Base-by-base conservation (phyloP, 2,888 invertebrate species). In the Blastobasis adustella region DNA sequence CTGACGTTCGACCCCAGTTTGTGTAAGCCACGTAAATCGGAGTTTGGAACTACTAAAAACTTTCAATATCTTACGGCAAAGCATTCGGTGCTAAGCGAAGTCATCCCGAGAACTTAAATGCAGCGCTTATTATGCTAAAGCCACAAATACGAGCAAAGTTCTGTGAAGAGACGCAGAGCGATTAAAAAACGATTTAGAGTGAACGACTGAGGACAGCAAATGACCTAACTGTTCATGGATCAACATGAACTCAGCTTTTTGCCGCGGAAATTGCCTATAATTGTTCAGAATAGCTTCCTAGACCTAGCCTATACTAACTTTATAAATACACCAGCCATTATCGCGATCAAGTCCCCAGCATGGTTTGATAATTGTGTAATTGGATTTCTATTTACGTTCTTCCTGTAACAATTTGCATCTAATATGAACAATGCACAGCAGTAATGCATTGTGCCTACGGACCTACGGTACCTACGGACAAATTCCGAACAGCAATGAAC, bases 271-370 rank as follows among this genome's bases (percentile, higher is more conserved):
- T 75, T 68, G 63, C 63, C 67, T 67, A 68, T 77, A 79, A 78
- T 78, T 75, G 68, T 66, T 65, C 53, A 53, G 61, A 76, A 73
- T 71, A 61, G 75, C 76, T 82, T 79, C 79, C 80, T 76, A 63
- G 65, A 65, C 54, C 66, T 58, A 65, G 64, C 63, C 68, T 63
- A 65, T 61, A 66, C 62, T 63, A 63, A 40, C 23, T 23, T 23
- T 23, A 23, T 23, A 23, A 23, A 23, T 23, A 23, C 23, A 23
- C 23, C 23, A 23, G 23, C 3, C 23, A 23, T 23, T 23, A 23
- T 23, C 23, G 23, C 23, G 23, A 23, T 23, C 23, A 23, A 23
- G 23, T 23, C 45, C 45, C 23, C 23, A 23, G 23, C 23, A 23
- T 23, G 23, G 23, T 23, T 23, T 23, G 23, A 23, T 23, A 23